A percentile compares a stretch with the other conserved stretches of the same genome.
These are phyloP conservation scores for Prochilodus magdalenae DNA, from an alignment of 2,113 vertebrate species.

Conservation along the genomic window DNA sequence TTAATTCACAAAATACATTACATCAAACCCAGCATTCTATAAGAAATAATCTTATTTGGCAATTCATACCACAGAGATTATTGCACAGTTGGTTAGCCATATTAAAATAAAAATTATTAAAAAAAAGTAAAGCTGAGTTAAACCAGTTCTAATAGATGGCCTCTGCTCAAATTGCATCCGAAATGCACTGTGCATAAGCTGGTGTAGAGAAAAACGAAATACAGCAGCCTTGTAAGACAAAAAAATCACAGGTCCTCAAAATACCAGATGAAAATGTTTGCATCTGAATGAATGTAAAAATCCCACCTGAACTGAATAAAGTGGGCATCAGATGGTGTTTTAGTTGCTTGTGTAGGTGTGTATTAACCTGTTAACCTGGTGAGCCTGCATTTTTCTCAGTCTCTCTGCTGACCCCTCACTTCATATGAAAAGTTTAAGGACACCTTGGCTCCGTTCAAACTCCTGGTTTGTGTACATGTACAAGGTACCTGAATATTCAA, in stretches of 20 bases:
- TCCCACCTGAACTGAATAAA: background rate
- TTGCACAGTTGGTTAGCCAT: slow-evolving; percentile 61
- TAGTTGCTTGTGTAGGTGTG: background rate
- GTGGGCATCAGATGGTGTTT: background rate
- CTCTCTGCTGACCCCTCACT: background rate
- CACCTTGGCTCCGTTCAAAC: background rate
- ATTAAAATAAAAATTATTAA: slow-evolving; percentile 46
- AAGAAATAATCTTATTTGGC: slow-evolving; percentile 64
- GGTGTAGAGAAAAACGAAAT: background rate
- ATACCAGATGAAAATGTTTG: slow-evolving; percentile 31
- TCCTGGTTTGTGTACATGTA: too few species aligned
- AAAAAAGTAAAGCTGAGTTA: slow-evolving; percentile 42
- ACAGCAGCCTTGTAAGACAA: slow-evolving; percentile 8
- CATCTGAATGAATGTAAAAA: slow-evolving; percentile 3
- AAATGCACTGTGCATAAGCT: background rate
- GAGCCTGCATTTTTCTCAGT: background rate
- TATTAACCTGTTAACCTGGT: background rate
- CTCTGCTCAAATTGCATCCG: slow-evolving; percentile 38
- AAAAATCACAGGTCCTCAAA: slow-evolving; percentile 2
- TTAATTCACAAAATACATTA: background rate
- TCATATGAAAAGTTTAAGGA: background rate
- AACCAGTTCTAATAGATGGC: slow-evolving; percentile 53
- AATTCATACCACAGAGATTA: slow-evolving; percentile 61
- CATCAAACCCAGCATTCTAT: slow-evolving; percentile 55
- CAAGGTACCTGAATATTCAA: too few species aligned